Evolutionary conservation across 92 coral and sea anemone genomes (phyloP).

Genomic region (Epizoanthus rinbou): DNA sequence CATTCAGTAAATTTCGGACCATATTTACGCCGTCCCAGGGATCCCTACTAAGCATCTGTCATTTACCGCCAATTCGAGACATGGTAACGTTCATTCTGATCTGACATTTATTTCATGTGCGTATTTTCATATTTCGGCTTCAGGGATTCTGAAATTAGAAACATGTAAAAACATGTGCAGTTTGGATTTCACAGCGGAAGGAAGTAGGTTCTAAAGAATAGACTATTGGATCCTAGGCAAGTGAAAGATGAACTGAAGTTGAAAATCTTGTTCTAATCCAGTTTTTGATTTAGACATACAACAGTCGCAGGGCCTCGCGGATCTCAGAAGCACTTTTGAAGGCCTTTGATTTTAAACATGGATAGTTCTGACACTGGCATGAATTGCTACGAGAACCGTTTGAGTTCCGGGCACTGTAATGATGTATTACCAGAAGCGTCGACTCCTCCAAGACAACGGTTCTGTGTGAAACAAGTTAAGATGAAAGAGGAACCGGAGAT

Average conservation of each 20-base stretch:
- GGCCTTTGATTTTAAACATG: not conserved
- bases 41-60: not conserved
- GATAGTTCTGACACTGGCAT: constrained; percentile 18
- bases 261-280: not conserved
- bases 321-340: not conserved
- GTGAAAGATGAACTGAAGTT: not conserved
- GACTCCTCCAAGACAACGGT: constrained; percentile 49
- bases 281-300: not conserved
- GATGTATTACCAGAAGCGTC: not conserved
- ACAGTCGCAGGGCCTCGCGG: not conserved
- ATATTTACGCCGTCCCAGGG: not conserved
- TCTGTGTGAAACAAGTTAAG: constrained; percentile 57
- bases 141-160: no score
- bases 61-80: not conserved
- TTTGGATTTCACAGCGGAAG: no score
- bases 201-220: not conserved
- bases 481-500: constrained; percentile 44
- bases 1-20: not conserved
- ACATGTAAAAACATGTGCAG: no score
- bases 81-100: no score
- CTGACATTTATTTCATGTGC: not conserved
- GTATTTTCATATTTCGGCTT: not conserved
- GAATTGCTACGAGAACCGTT: constrained; percentile 39
- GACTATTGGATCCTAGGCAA: no score
- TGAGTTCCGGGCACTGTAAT: constrained; percentile 3